Percentiles rank a stretch among this genome's conserved stretches.
These are phyloP conservation scores for Gryllus bimaculatus DNA, from an alignment of 1,140 invertebrate species.

Conservation along the genomic window DNA sequence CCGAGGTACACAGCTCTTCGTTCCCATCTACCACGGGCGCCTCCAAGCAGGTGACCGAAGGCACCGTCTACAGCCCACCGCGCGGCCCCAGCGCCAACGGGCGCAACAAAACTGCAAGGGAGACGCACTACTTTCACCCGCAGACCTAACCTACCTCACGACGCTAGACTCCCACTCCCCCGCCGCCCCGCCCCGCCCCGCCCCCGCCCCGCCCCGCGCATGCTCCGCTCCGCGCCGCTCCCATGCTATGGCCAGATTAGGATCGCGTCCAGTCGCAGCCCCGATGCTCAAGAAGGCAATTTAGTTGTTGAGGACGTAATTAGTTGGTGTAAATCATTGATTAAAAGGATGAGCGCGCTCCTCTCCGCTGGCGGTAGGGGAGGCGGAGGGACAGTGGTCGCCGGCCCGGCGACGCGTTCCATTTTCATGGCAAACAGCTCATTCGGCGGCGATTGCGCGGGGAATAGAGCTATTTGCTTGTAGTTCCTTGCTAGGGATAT, in stretches of 20 bases:
- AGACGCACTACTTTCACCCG: too few relatives aligned
- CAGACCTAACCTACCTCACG: too few relatives aligned
- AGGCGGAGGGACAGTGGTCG: not conserved
- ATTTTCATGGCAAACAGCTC: not conserved
- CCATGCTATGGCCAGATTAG: not conserved
- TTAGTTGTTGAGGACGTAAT: not conserved
- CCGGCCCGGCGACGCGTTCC: not conserved
- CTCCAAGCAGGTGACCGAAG: too few relatives aligned
- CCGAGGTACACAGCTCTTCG: too few relatives aligned
- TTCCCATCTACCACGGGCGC: too few relatives aligned
- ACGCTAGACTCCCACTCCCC: too few relatives aligned
- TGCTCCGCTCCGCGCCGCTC: not conserved
- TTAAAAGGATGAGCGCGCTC: not conserved
- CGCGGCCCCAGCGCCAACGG: too few relatives aligned
- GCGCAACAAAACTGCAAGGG: too few relatives aligned
- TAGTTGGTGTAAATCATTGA: not conserved
- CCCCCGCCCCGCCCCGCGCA: too few relatives aligned
- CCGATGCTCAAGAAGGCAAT: not conserved
- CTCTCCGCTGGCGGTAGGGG: too few relatives aligned
- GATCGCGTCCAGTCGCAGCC: not conserved
- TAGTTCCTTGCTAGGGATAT: not conserved
- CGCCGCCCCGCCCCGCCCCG: too few relatives aligned
- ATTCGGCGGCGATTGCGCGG: not conserved
- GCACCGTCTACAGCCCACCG: too few relatives aligned
- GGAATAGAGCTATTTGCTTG: not conserved